These are phyloP conservation scores for Chelonus insularis DNA, from an alignment of 1,140 invertebrate genomes.

Conservation along the genomic window DNA sequence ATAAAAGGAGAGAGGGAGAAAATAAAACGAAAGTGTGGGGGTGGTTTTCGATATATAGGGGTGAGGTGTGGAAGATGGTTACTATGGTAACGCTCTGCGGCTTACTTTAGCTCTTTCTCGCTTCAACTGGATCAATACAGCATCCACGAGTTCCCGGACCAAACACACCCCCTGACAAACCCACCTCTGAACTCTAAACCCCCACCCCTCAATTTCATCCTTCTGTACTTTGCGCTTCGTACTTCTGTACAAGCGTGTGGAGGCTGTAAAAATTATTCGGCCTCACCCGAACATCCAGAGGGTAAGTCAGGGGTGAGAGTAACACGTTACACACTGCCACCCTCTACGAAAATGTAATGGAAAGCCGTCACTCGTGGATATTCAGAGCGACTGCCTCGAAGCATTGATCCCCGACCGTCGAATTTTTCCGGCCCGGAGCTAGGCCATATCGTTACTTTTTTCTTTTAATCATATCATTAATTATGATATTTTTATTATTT, in stretches of 20 bases:
- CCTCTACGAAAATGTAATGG: conserved; percentile 30
- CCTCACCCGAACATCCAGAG: conserved; percentile 30
- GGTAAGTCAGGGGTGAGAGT: conserved; percentile 11
- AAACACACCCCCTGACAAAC: conserved; percentile 46
- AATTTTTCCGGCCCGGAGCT: conserved; percentile 12
- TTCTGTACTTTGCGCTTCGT: not conserved
- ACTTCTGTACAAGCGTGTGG: conserved; percentile 26
- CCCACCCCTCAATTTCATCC: not conserved
- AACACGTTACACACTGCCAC: conserved; percentile 5
- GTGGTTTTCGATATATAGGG: conserved; percentile 33
- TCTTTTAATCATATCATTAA: no score
- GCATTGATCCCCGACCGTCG: conserved; percentile 29
- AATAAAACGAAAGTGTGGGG: no score
- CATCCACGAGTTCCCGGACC: conserved; percentile 57
- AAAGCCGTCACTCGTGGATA: conserved; percentile 29
- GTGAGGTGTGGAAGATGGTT: conserved; percentile 58
- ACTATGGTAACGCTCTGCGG: conserved; percentile 61
- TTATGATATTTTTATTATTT: no score
- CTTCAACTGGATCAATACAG: conserved; percentile 56
- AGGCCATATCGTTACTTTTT: not conserved
- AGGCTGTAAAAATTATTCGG: conserved; percentile 47
- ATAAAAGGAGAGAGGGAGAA: no score
- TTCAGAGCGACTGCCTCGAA: conserved; percentile 30
- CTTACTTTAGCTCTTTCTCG: conserved; percentile 55
- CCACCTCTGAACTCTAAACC: not conserved